Evolutionary conservation across 2,888 invertebrate species (phyloP).

Genomic region (Dynastes grantii): DNA sequence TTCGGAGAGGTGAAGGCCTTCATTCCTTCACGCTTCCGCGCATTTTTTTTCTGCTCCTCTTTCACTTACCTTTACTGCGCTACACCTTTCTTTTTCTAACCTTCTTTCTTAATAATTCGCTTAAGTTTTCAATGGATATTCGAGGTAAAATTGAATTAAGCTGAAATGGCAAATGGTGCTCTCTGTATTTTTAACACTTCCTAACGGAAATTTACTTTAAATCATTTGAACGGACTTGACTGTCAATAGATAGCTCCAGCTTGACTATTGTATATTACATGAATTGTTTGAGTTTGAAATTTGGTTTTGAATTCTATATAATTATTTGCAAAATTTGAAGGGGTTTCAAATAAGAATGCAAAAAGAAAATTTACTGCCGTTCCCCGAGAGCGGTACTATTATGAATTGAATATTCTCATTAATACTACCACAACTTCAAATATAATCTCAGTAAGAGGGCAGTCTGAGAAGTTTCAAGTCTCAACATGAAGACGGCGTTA

Average conservation of each 20-base stretch:
- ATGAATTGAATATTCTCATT: too few relatives aligned
- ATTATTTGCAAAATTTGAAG: too few relatives aligned
- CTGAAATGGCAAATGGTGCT: conserved; percentile 21
- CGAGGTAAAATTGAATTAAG: conserved; percentile 46
- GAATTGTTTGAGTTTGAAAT: not conserved
- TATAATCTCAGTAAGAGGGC: too few relatives aligned
- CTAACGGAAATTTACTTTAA: conserved; percentile 40
- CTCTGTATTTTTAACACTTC: conserved; percentile 39
- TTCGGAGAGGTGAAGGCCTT: conserved; percentile 21
- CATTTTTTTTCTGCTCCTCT: not conserved
- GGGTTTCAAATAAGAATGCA: too few relatives aligned
- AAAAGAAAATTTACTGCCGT: too few relatives aligned
- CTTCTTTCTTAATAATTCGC: conserved; percentile 27
- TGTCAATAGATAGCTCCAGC: not conserved
- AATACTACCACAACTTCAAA: too few relatives aligned
- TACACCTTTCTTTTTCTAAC: not conserved
- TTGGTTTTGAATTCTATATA: too few relatives aligned
- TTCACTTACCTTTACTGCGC: conserved; percentile 10
- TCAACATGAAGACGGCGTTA: too few relatives aligned
- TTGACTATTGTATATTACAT: not conserved
- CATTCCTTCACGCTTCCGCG: conserved; percentile 1
- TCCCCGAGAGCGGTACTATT: too few relatives aligned
- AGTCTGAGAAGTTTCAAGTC: not conserved
- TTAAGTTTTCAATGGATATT: conserved; percentile 32
- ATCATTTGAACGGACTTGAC: not conserved